Evolutionary conservation across 2,113 vertebrate genomes (phyloP), one percentile per base, ranked within the genome.

Genomic region (Oryzias melastigma): DNA sequence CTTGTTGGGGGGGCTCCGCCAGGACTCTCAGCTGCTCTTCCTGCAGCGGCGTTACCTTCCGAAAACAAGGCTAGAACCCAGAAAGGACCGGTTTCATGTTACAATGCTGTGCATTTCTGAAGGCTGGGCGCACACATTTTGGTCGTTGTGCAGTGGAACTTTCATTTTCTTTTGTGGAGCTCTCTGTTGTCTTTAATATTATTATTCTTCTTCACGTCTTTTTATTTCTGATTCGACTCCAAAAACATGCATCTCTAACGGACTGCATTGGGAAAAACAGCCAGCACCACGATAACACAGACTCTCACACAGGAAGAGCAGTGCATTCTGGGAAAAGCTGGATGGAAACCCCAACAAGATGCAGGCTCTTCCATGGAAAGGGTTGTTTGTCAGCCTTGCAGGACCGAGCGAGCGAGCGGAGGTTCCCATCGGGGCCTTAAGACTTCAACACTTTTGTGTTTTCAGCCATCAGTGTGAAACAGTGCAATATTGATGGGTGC

Each of bases 371-470:
- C 83, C 57, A 71, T 62, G 71, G 20, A 53, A 71, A 60, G 54
- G 62, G 58, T 83, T 68, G 86, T 84, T 88, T 88, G 80, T 83
- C 85, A 80, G 88, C 87, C 84, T 90, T 86, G 85, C 80, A 73
- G 84, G 73, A 88, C 80, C 81, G 68, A 80, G 66, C 82, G 83
- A 87, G 67, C 14, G 59, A 80, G 67, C 58, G 53, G 81, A 87
- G 85, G 86, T 73, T 81, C 78, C 83, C 65, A 69, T 54, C 78
- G 47, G 84, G 71, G 77, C 72, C 78, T 84, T 60, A 29, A 83
- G 69, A 88, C 79, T 86, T 87, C 69, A 86, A 91, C 88, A 90
- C 89, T 82, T 86, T 88, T 84, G 87, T 86, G 87, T 92, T 91
- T 86, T 85, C 58, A 78, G 82, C 84, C 88, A 89, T 90, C 86